Percentiles rank a stretch among this genome's conserved stretches.
Evolutionary conservation across 2,113 vertebrate species (phyloP).

Genomic region (Poeciliopsis turrubarensis): DNA sequence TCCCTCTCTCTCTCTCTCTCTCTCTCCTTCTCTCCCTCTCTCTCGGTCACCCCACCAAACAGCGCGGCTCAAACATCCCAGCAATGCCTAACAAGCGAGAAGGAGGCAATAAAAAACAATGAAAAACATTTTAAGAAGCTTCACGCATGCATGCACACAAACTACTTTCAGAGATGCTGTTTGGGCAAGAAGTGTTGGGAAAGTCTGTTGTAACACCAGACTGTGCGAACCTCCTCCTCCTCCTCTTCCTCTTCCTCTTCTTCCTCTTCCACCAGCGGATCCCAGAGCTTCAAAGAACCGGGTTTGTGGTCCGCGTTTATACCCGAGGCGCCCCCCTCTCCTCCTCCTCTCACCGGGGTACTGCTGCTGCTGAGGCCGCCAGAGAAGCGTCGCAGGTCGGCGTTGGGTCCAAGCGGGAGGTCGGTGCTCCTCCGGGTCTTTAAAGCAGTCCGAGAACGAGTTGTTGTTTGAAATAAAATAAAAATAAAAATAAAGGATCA

Average conservation of each 20-base stretch:
- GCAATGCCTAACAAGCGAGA: conserved; percentile 61
- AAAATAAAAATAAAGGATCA: neutral
- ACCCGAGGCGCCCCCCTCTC: conserved; percentile 19
- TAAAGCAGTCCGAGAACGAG: conserved; percentile 45
- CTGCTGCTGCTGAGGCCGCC: conserved; percentile 53
- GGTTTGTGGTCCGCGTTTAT: conserved; percentile 43
- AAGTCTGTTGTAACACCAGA: conserved; percentile 55
- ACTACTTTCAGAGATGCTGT: neutral
- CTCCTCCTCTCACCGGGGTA: conserved; percentile 61
- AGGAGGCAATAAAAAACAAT: neutral
- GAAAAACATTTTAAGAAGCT: conserved; percentile 22
- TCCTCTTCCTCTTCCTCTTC: too few species aligned
- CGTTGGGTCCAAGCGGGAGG: conserved; percentile 41
- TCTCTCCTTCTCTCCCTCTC: conserved; percentile 59
- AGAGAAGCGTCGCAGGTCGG: conserved; percentile 43
- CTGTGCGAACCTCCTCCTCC: conserved; percentile 26
- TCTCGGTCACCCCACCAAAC: conserved; percentile 69
- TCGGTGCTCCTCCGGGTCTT: conserved; percentile 31
- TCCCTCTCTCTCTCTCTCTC: conserved; percentile 59
- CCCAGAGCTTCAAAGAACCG: conserved; percentile 36
- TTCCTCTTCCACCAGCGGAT: conserved; percentile 47
- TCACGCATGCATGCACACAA: conserved; percentile 32
- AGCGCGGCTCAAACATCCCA: conserved; percentile 76
- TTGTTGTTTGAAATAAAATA: conserved; percentile 18
- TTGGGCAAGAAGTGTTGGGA: conserved; percentile 52